Conservation (phyloP, 2,113 vertebrate species). For the Nothoprocta pentlandii region DNA sequence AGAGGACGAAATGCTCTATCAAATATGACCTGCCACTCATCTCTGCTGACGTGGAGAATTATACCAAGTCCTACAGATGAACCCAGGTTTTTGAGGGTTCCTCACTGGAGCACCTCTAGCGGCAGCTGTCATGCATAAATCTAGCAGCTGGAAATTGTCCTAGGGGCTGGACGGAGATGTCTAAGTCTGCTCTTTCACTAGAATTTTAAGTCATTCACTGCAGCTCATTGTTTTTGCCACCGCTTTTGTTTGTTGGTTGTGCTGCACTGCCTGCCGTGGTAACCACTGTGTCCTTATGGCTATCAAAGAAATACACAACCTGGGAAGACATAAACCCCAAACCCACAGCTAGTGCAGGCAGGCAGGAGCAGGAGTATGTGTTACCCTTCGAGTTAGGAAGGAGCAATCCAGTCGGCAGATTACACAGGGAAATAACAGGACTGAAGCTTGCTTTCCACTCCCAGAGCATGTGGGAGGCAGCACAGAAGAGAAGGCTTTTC, state of each 20-base stretch:
- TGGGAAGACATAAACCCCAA: accelerated
- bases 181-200: not conserved
- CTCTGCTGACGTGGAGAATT: not conserved
- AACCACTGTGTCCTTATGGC: not conserved
- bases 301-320: not conserved
- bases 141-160: not conserved
- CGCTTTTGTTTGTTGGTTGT: not conserved
- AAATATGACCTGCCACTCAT: not conserved
- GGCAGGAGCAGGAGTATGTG: accelerated
- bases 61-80: not conserved
- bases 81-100: not conserved
- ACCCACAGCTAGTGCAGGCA: not conserved
- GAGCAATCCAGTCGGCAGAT: not conserved
- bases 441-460: not conserved
- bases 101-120: not conserved
- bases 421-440: not conserved
- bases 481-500: not conserved
- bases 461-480: not conserved
- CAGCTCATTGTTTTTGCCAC: not conserved
- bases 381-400: not conserved
- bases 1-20: not conserved
- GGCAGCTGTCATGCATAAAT: not conserved
- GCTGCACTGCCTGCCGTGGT: not conserved
- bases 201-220: not conserved
- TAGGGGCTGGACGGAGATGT: not conserved